Conservation (phyloP, 1,140 invertebrate genomes). For the Drosophila murphyi region DNA sequence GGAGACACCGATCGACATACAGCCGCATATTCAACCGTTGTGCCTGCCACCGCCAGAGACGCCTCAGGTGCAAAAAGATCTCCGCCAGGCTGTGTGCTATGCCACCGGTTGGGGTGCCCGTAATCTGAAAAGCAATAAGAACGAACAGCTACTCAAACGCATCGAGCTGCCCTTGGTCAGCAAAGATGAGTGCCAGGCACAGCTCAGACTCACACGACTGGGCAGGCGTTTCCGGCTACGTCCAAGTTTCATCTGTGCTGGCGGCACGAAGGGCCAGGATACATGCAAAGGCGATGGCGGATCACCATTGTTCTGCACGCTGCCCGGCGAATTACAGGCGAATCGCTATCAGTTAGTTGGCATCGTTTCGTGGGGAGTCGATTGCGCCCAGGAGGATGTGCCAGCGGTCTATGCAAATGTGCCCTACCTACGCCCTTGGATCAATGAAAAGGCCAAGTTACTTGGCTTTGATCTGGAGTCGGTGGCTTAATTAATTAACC, state of each 20-base stretch:
- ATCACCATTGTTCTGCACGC: constrained; percentile 88
- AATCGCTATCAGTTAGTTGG: constrained; percentile 87
- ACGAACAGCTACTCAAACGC: constrained; percentile 85
- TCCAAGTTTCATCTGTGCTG: constrained; percentile 86
- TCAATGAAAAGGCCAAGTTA: constrained; percentile 75
- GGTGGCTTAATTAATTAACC: neutral
- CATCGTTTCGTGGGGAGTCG: constrained; percentile 85
- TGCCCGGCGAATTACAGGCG: constrained; percentile 84
- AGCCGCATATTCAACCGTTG: constrained; percentile 89
- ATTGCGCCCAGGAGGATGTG: constrained; percentile 86
- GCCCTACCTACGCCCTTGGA: constrained; percentile 87
- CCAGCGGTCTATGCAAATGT: constrained; percentile 91
- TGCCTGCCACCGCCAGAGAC: constrained; percentile 87
- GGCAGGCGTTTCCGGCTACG: constrained; percentile 88
- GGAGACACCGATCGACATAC: constrained; percentile 87
- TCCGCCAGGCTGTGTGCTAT: constrained; percentile 83
- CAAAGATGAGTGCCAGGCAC: constrained; percentile 85
- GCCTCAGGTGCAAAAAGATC: constrained; percentile 34
- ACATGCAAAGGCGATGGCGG: constrained; percentile 88
- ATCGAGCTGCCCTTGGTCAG: constrained; percentile 88
- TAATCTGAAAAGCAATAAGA: constrained; percentile 86
- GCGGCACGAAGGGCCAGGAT: constrained; percentile 88
- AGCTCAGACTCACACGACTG: constrained; percentile 87
- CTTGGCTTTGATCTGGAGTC: constrained; percentile 20
- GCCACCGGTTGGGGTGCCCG: constrained; percentile 89